phyloP scores from a whole-genome alignment of 2,888 invertebrate genomes.

The Agrilus cyanescens region DNA sequence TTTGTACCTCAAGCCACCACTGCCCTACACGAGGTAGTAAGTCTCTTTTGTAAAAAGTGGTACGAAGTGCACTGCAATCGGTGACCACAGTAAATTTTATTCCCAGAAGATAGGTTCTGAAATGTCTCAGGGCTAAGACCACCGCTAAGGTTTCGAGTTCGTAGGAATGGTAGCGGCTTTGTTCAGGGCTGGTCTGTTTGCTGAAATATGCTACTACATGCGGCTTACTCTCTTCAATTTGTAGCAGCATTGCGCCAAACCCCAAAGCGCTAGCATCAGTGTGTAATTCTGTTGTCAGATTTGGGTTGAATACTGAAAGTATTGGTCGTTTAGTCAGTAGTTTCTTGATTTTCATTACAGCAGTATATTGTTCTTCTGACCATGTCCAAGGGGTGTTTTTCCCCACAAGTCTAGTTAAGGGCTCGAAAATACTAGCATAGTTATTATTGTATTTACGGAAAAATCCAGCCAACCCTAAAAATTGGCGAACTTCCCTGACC shows the following conservation, averaged over 20 bases:
- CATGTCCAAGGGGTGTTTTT: constrained; percentile 1
- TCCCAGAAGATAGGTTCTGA: constrained; percentile 16
- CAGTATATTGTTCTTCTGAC: too few species aligned
- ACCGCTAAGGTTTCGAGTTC: constrained; percentile 15
- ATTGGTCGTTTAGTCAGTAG: constrained; percentile 1
- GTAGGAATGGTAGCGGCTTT: constrained; percentile 11
- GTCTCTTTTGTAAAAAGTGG: constrained; percentile 16
- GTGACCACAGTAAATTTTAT: constrained; percentile 18
- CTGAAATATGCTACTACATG: constrained; percentile 8
- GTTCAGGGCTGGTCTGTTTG: constrained; percentile 5
- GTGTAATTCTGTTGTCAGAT: constrained; percentile 4
- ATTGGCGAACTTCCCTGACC: constrained; percentile 8
- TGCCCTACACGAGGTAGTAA: constrained; percentile 20
- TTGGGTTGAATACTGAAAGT: constrained; percentile 5
- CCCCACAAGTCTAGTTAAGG: constrained; percentile 1
- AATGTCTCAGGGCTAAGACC: constrained; percentile 13
- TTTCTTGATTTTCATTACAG: constrained; percentile 1
- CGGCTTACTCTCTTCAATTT: constrained; percentile 1
- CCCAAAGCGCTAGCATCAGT: constrained; percentile 6
- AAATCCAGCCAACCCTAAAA: constrained; percentile 11
- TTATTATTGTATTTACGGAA: constrained; percentile 11
- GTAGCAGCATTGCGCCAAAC: constrained; percentile 3
- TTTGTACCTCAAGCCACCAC: constrained; percentile 23
- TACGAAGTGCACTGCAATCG: constrained; percentile 17
- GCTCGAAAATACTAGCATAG: constrained; percentile 7